These are phyloP conservation scores for Thymelicus acteon DNA, from an alignment of 2,888 invertebrate genomes.

Conservation along the genomic window DNA sequence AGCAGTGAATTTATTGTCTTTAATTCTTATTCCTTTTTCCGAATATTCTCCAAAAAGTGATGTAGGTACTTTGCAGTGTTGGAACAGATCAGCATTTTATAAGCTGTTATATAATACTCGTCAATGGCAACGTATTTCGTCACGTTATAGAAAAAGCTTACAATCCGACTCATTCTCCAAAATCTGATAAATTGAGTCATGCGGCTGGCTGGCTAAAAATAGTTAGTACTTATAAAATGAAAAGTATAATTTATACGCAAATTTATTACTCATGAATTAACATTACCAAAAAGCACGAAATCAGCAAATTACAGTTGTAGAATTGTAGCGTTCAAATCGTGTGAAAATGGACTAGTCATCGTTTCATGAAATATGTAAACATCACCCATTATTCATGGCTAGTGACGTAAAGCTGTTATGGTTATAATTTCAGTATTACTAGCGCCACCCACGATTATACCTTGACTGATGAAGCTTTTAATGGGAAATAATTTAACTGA, in stretches of 20 bases:
- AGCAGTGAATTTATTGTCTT: too few relatives aligned
- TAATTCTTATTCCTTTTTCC: too few relatives aligned
- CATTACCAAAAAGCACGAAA: not conserved
- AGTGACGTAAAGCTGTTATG: conserved; percentile 57
- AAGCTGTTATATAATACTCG: too few relatives aligned
- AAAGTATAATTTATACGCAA: conserved; percentile 6
- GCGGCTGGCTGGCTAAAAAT: not conserved
- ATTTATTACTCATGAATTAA: conserved; percentile 1
- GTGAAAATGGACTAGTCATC: conserved; percentile 26
- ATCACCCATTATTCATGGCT: conserved; percentile 60
- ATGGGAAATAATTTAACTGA: conserved; percentile 2
- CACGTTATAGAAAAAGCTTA: too few relatives aligned
- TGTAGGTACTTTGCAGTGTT: too few relatives aligned
- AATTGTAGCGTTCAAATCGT: conserved; percentile 8
- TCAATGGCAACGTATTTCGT: too few relatives aligned
- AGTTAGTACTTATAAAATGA: not conserved
- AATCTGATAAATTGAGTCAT: not conserved
- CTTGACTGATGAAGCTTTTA: conserved; percentile 11
- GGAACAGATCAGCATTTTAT: too few relatives aligned
- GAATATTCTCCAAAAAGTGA: too few relatives aligned
- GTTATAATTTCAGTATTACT: conserved; percentile 57
- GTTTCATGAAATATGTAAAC: conserved; percentile 48
- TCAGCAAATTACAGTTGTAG: not conserved
- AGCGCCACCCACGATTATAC: conserved; percentile 50
- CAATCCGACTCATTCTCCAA: not conserved